These are phyloP conservation scores for Diprion similis DNA, from an alignment of 1,140 invertebrate genomes.

Conservation along the genomic window DNA sequence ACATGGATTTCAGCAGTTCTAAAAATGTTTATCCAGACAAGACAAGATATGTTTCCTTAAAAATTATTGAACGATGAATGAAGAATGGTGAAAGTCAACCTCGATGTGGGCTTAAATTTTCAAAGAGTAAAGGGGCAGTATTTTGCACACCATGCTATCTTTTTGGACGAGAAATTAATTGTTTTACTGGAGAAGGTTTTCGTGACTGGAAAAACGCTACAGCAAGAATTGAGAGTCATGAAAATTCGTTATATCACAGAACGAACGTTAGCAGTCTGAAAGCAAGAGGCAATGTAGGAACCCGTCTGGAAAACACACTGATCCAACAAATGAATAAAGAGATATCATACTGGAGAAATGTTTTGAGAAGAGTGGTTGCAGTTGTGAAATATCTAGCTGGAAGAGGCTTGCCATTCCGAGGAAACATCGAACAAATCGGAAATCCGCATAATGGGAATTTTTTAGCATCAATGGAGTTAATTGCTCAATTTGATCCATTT, in stretches of 20 bases:
- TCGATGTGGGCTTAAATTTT: too few relatives aligned
- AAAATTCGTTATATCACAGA: constrained; percentile 23
- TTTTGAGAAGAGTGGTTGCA: constrained; percentile 32
- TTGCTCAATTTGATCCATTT: constrained; percentile 34
- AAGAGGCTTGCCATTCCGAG: constrained; percentile 35
- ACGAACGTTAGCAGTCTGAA: constrained; percentile 20
- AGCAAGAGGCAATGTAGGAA: constrained; percentile 22
- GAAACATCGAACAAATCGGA: constrained; percentile 29
- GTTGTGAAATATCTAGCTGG: constrained; percentile 33
- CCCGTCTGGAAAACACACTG: constrained; percentile 23
- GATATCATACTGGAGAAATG: constrained; percentile 30
- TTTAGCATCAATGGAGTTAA: constrained; percentile 29
- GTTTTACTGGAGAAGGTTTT: constrained; percentile 23
- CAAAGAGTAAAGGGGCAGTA: too few relatives aligned
- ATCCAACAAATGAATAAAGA: constrained; percentile 24
- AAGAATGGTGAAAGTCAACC: too few relatives aligned
- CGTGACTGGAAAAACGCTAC: constrained; percentile 25
- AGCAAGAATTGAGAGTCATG: constrained; percentile 20
- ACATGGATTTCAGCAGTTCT: too few relatives aligned
- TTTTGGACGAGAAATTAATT: constrained; percentile 9
- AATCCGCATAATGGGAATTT: constrained; percentile 35
- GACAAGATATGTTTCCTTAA: too few relatives aligned
- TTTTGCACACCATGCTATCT: too few relatives aligned
- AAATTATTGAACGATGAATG: too few relatives aligned
- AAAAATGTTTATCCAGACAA: too few relatives aligned